phyloP scores from a whole-genome alignment of 2,888 invertebrate genomes.

The Drosophila mulleri region DNA sequence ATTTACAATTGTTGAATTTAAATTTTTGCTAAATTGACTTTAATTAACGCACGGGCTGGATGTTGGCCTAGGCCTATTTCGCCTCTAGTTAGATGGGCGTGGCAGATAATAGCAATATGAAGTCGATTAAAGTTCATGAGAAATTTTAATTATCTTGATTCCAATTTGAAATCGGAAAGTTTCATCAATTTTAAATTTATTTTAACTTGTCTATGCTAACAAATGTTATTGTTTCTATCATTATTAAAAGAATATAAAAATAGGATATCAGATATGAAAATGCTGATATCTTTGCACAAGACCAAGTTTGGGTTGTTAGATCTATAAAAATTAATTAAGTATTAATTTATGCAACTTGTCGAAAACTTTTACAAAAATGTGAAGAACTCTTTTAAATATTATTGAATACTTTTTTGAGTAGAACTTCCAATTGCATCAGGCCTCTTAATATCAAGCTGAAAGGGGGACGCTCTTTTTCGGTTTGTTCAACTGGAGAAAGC shows the following conservation, averaged over 20 bases:
- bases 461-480: too few relatives aligned
- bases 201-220: too few relatives aligned
- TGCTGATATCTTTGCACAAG: background rate
- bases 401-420: background rate
- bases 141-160: too few relatives aligned
- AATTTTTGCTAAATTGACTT: conserved; percentile 59
- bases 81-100: conserved; percentile 1
- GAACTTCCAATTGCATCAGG: too few relatives aligned
- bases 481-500: background rate
- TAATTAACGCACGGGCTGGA: conserved; percentile 47
- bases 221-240: too few relatives aligned
- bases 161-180: too few relatives aligned
- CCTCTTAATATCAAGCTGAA: too few relatives aligned
- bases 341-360: too few relatives aligned
- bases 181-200: too few relatives aligned
- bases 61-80: background rate
- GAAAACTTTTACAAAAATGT: background rate
- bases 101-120: background rate
- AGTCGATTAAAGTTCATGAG: too few relatives aligned
- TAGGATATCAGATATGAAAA: too few relatives aligned
- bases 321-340: background rate
- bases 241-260: background rate
- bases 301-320: background rate
- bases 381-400: background rate
- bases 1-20: conserved; percentile 67